These are phyloP conservation scores for Colius striatus DNA, from an alignment of 2,113 vertebrate species.

Conservation along the genomic window DNA sequence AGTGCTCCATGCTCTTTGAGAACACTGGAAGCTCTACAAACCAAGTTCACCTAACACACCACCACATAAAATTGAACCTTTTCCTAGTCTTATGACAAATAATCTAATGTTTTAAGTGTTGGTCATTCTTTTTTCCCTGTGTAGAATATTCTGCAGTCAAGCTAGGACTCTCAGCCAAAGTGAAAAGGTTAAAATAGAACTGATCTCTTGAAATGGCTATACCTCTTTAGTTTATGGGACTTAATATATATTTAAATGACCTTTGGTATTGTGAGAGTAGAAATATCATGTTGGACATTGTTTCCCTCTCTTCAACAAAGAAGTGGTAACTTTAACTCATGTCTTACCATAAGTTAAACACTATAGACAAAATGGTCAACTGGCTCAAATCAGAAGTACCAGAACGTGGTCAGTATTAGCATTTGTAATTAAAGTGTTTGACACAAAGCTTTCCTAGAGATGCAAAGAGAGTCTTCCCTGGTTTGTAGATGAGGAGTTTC, in stretches of 20 bases:
- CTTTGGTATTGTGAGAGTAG: neutral
- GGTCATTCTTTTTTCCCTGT: neutral
- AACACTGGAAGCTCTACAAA: neutral
- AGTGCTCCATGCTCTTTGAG: neutral
- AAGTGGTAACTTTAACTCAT: neutral
- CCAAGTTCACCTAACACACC: neutral
- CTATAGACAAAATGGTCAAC: neutral
- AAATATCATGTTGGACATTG: neutral
- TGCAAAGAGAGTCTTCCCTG: neutral
- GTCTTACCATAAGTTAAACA: neutral
- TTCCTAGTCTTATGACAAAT: neutral
- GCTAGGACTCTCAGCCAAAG: neutral
- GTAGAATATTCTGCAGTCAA: neutral
- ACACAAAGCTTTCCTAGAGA: neutral
- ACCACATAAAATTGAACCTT: neutral
- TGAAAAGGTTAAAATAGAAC: neutral
- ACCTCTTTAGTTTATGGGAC: neutral
- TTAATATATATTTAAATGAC: constrained; percentile 37
- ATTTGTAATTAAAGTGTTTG: neutral
- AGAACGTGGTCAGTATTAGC: neutral
- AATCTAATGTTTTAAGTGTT: neutral
- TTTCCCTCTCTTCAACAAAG: neutral
- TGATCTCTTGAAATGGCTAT: neutral
- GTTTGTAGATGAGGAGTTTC: neutral
- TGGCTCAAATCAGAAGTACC: neutral